Conservation (phyloP, 2,113 vertebrate species). For the Delphinapterus leucas region DNA sequence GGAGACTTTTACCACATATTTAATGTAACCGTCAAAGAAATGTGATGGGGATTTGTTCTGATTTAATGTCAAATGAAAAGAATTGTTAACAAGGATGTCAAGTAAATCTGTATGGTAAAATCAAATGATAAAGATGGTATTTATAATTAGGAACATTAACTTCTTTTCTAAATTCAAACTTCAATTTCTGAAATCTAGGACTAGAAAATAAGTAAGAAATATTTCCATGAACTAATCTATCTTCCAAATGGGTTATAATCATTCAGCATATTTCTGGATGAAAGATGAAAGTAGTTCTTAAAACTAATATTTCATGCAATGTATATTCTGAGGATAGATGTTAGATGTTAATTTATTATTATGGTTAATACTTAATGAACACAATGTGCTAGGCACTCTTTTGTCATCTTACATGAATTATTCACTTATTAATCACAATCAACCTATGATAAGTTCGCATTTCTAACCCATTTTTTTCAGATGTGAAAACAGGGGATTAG, state of each 20-base stretch:
- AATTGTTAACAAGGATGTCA: not conserved
- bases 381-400: not conserved
- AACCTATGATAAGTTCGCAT: not conserved
- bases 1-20: not conserved
- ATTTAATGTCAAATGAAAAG: not conserved
- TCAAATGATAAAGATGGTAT: not conserved
- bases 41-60: not conserved
- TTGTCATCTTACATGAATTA: not conserved
- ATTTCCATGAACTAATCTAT: not conserved
- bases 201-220: not conserved
- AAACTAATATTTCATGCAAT: not conserved
- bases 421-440: not conserved
- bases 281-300: not conserved
- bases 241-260: not conserved
- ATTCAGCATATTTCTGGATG: not conserved
- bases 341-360: not conserved
- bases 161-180: not conserved
- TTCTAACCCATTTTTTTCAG: not conserved
- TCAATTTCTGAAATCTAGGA: not conserved
- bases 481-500: not conserved
- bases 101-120: not conserved
- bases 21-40: not conserved
- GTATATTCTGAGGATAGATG: not conserved
- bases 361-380: constrained; percentile 7
- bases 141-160: not conserved